Percentiles rank a stretch among this genome's conserved stretches.
phyloP scores from a whole-genome alignment of 1,140 invertebrate species.

The Dreissena rostriformis region DNA sequence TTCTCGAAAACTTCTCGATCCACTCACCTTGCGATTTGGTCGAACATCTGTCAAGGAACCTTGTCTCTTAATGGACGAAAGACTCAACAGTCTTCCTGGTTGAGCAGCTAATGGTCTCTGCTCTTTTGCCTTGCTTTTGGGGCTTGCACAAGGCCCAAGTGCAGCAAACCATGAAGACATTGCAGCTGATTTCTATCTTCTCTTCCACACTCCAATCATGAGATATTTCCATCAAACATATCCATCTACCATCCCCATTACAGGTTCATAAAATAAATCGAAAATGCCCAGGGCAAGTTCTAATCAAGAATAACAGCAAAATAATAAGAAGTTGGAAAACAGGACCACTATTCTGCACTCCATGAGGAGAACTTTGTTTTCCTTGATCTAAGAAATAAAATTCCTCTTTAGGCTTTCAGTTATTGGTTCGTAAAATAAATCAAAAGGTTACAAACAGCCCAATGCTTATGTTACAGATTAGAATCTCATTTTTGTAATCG shows the following conservation, averaged over 20 bases:
- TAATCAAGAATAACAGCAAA: too few relatives aligned
- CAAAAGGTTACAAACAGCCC: conserved; percentile 32
- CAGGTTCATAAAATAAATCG: too few relatives aligned
- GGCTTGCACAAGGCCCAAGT: conserved; percentile 52
- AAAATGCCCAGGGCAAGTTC: too few relatives aligned
- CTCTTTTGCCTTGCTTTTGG: conserved; percentile 53
- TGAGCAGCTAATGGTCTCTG: conserved; percentile 17
- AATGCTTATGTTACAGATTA: conserved; percentile 46
- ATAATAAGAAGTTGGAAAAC: neutral
- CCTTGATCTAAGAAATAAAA: conserved; percentile 46
- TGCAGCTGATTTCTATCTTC: neutral
- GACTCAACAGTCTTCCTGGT: conserved; percentile 6
- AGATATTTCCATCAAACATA: neutral
- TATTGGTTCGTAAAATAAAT: conserved; percentile 46
- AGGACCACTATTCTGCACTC: neutral
- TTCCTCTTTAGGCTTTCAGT: conserved; percentile 38
- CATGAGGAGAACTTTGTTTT: conserved; percentile 11
- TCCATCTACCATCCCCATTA: too few relatives aligned
- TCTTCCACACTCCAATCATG: neutral
- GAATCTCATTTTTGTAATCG: conserved; percentile 29
- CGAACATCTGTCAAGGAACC: conserved; percentile 53
- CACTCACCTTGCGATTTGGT: conserved; percentile 38
- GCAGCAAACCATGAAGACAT: conserved; percentile 55
- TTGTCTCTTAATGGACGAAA: conserved; percentile 44
- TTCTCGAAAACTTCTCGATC: conserved; percentile 51